Evolutionary conservation across 1,140 invertebrate genomes (phyloP).

Genomic region (Harlomillsia oculata): DNA sequence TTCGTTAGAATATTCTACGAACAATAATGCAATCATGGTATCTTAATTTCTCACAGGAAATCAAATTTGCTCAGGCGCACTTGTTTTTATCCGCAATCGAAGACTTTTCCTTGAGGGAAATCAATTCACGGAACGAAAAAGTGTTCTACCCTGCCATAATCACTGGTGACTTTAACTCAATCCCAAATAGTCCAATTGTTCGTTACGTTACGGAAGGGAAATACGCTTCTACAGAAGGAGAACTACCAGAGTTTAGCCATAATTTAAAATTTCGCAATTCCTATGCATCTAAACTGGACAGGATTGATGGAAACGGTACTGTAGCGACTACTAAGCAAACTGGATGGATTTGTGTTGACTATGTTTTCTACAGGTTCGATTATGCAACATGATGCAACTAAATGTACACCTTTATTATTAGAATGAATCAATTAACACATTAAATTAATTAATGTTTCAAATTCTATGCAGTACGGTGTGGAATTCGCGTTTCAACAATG

Average conservation of each 20-base stretch:
- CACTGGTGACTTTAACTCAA: constrained; percentile 82
- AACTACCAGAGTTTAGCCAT: constrained; percentile 36
- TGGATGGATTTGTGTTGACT: constrained; percentile 69
- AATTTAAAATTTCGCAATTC: constrained; percentile 39
- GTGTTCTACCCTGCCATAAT: constrained; percentile 66
- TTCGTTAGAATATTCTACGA: neutral
- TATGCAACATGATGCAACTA: neutral
- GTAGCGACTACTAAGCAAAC: constrained; percentile 64
- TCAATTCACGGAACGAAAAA: constrained; percentile 36
- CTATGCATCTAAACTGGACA: constrained; percentile 34
- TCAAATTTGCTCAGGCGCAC: constrained; percentile 73
- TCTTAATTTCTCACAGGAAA: constrained; percentile 48
- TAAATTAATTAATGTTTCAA: constrained; percentile 1
- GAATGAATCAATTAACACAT: neutral
- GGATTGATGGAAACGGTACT: constrained; percentile 36
- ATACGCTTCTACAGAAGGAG: neutral
- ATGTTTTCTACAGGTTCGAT: constrained; percentile 60
- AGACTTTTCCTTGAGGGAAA: constrained; percentile 52
- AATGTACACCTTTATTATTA: too few relatives aligned
- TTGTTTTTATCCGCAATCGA: constrained; percentile 73
- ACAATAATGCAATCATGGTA: neutral
- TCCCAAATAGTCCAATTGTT: constrained; percentile 54
- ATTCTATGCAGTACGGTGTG: constrained; percentile 25
- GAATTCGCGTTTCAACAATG: constrained; percentile 8
- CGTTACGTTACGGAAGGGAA: constrained; percentile 57